A percentile compares a stretch with the other conserved stretches of the same genome.
Evolutionary conservation across 1,140 invertebrate genomes (phyloP).

Genomic region (Platorchestia sp.): DNA sequence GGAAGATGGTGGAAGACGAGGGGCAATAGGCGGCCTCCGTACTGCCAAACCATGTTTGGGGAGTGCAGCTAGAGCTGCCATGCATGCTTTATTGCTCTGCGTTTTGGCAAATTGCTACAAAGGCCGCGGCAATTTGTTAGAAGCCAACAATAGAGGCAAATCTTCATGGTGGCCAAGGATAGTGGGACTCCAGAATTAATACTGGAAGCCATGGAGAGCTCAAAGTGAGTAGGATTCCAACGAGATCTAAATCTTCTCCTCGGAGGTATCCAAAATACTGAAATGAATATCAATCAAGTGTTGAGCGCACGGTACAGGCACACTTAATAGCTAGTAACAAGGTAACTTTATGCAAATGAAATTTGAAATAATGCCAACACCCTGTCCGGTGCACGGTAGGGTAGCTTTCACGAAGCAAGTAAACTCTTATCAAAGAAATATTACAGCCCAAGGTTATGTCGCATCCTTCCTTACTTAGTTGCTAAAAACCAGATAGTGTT

Average conservation of each 20-base stretch:
- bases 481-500: too few species aligned
- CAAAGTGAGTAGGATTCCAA: too few species aligned
- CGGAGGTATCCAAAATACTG: too few species aligned
- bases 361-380: too few species aligned
- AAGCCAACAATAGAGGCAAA: neutral
- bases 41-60: neutral
- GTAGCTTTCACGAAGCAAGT: neutral
- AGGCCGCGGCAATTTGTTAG: neutral
- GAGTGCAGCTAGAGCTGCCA: neutral
- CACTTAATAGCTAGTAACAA: too few species aligned
- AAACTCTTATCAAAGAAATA: neutral
- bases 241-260: too few species aligned
- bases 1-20: neutral
- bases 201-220: too few species aligned
- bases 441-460: neutral
- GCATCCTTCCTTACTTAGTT: neutral
- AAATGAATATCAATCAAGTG: too few species aligned
- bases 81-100: neutral
- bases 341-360: too few species aligned
- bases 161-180: neutral
- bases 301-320: too few species aligned
- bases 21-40: neutral
- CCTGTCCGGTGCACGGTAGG: neutral
- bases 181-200: neutral
- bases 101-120: conserved; percentile 8